Conservation (phyloP, 2,797 vertebrate species). For the Potorous gilbertii region DNA sequence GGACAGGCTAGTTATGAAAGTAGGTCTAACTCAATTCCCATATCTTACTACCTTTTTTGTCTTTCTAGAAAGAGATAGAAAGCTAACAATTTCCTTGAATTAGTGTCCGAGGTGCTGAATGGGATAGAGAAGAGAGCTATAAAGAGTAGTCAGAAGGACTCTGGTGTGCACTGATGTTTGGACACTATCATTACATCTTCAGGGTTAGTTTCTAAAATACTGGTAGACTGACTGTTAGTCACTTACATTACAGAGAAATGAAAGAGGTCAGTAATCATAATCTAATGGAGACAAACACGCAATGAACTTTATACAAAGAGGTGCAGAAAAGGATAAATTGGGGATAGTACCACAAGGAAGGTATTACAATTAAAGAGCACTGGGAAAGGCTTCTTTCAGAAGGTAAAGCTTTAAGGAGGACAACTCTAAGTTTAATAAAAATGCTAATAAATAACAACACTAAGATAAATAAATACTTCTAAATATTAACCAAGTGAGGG, state of each 20-base stretch:
- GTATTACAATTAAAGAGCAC: neutral
- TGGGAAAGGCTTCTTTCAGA: neutral
- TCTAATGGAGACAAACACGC: neutral
- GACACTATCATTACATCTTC: constrained; percentile 85
- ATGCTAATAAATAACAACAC: constrained; percentile 73
- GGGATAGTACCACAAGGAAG: neutral
- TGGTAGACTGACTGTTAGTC: constrained; percentile 90
- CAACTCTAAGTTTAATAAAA: neutral
- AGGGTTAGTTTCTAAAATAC: constrained; percentile 96
- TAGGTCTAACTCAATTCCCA: constrained; percentile 87
- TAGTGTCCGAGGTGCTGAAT: constrained; percentile 85
- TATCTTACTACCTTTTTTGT: constrained; percentile 83
- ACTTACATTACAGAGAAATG: constrained; percentile 89
- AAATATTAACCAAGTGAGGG: constrained; percentile 85
- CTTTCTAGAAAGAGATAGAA: constrained; percentile 86
- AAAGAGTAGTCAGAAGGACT: constrained; percentile 87
- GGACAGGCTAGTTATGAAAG: constrained; percentile 85
- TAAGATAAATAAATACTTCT: constrained; percentile 93
- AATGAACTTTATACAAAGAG: neutral
- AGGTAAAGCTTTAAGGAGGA: neutral
- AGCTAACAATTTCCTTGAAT: constrained; percentile 86
- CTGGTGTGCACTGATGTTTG: constrained; percentile 86
- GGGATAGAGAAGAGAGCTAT: constrained; percentile 85
- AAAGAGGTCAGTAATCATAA: constrained; percentile 89
- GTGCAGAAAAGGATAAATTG: neutral